Base-by-base conservation (phyloP, 2,888 invertebrate species). In the Lepeophtheirus nordmannii region DNA sequence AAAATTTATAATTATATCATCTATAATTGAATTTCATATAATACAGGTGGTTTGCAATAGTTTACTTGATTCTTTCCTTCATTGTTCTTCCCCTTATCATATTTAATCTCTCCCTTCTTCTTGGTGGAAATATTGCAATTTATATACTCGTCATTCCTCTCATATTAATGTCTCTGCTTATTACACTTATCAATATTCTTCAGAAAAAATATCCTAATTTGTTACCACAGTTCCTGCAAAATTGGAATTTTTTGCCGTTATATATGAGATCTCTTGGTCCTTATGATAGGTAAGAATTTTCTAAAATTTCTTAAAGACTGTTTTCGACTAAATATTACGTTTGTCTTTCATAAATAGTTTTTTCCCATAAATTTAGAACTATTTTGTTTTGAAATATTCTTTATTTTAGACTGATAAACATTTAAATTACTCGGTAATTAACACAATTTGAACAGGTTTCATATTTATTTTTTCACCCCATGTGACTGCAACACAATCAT, bases 1-100 rank as follows among this genome's bases (percentile, higher is more conserved):
- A 30, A 30, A 30, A 30, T 30, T 30, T 30, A 30, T 30, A 30
- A 11, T 57, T 23, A 11, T 10, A 57, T 11, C 2, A 5, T 57
- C 11, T 57, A 10, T 11, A 57, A 57, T 14, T 14, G 12, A 22
- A n/a, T 14, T 57, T 12, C 5, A 11, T 57, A 11, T 57, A 30
- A 30, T 62, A 62, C 40, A n/a, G 80, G 5, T 81, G 81, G 81
- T 81, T 81, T 72, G 77, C 80, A 9, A 69, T 79, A 14, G 69
- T 76, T 38, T 80, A 80, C 72, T 70, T 78, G 65, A 60, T 77
- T 7, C 60, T 73, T 14, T 74, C 78, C 72, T 76, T 77, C 68
- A 69, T 73, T 20, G 56, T 73, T 1, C 67, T 75, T n/a, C 76
- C 77, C 0, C 68, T 70, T 0, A 37, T 73, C 10, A 72, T 75